Conservation (phyloP, 2,113 vertebrate genomes). For the Hippocampus abdominalis region DNA sequence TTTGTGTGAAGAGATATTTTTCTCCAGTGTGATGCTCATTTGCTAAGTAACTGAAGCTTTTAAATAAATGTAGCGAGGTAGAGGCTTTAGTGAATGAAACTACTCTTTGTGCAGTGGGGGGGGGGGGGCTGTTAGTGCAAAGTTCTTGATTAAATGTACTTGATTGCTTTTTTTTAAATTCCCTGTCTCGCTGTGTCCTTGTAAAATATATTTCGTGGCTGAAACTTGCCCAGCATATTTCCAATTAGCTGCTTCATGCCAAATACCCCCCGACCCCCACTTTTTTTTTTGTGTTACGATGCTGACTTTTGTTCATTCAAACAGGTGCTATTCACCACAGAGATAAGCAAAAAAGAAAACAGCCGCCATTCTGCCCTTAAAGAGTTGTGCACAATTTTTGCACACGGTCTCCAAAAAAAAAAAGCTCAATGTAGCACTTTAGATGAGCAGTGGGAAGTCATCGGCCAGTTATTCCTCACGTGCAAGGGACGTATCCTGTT, state of each 20-base stretch:
- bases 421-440: constrained; percentile 59
- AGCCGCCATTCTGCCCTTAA: not conserved
- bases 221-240: constrained; percentile 17
- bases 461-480: not conserved
- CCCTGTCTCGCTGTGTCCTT: constrained; percentile 20
- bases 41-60: not conserved
- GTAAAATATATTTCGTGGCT: constrained; percentile 26
- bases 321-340: constrained; percentile 13
- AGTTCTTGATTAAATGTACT: constrained; percentile 1
- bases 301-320: not conserved
- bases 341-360: not conserved
- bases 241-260: constrained; percentile 34
- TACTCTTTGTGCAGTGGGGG: not conserved
- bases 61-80: not conserved
- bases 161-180: not conserved
- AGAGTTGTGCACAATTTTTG: constrained; percentile 14
- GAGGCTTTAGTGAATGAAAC: not conserved
- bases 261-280: constrained; percentile 11
- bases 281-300: constrained; percentile 1
- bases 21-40: not conserved
- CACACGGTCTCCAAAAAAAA: constrained; percentile 12
- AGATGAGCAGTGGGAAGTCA: constrained; percentile 15
- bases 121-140: not conserved
- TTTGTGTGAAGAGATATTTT: not conserved
- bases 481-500: constrained; percentile 40